phyloP scores from a whole-genome alignment of 2,113 vertebrate species.

The Motacilla alba region DNA sequence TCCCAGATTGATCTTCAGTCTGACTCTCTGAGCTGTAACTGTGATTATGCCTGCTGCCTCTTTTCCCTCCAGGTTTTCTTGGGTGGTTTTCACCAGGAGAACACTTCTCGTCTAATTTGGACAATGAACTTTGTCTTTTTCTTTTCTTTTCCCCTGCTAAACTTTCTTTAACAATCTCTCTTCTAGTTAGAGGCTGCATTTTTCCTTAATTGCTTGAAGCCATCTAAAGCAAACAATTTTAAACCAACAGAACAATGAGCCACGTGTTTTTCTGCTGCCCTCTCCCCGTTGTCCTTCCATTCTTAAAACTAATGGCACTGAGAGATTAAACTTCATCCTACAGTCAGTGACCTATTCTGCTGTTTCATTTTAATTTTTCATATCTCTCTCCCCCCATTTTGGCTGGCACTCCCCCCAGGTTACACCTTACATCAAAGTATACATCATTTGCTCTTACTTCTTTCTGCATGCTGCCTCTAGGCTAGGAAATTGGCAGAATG shows the following conservation, averaged over 20 bases:
- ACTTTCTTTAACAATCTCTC: constrained; percentile 18
- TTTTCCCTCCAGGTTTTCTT: constrained; percentile 24
- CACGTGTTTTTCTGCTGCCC: constrained; percentile 1
- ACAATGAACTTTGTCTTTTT: neutral
- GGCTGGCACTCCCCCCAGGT: constrained; percentile 13
- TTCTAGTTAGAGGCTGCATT: constrained; percentile 16
- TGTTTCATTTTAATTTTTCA: constrained; percentile 49
- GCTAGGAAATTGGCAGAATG: constrained; percentile 59
- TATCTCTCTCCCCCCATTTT: constrained; percentile 10
- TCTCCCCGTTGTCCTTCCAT: neutral
- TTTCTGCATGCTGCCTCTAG: constrained; percentile 57
- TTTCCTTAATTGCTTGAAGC: constrained; percentile 34
- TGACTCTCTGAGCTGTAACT: neutral
- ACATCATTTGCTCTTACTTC: constrained; percentile 44
- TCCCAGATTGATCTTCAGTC: neutral
- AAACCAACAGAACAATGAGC: neutral
- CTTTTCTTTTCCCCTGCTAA: neutral
- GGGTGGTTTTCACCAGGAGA: constrained; percentile 8
- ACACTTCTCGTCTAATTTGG: neutral
- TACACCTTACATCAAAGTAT: constrained; percentile 61
- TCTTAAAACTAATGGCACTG: constrained; percentile 5
- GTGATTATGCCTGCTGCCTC: neutral
- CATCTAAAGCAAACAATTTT: constrained; percentile 34
- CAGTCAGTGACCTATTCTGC: neutral
- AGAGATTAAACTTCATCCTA: constrained; percentile 58